A percentile compares a stretch with the other conserved stretches of the same genome.
Conservation (phyloP, 1,140 invertebrate genomes). For the Drosophila biarmipes region DNA sequence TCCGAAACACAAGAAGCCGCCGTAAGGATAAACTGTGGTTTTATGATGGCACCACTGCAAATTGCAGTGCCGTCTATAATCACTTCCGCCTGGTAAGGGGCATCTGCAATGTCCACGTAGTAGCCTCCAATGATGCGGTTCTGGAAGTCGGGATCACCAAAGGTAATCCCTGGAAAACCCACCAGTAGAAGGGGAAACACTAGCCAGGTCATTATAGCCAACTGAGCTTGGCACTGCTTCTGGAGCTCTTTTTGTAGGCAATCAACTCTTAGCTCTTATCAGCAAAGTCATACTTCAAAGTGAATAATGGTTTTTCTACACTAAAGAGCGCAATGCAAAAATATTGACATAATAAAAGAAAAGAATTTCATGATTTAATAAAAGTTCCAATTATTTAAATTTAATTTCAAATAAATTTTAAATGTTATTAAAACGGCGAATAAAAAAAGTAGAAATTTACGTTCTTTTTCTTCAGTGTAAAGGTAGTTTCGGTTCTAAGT, state of each 20-base stretch:
- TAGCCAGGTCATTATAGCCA: slow-evolving; percentile 1
- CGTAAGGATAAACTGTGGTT: not conserved
- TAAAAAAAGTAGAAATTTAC: too few species aligned
- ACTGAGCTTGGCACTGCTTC: not conserved
- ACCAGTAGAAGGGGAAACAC: slow-evolving; percentile 2
- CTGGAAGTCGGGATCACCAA: not conserved
- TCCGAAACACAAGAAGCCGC: slow-evolving; percentile 19
- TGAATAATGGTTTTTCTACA: not conserved
- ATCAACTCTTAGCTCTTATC: not conserved
- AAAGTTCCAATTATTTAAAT: too few species aligned
- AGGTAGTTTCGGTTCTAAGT: not conserved
- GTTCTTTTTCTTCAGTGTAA: too few species aligned
- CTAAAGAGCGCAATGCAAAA: too few species aligned
- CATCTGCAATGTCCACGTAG: slow-evolving; percentile 6
- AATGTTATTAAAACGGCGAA: too few species aligned
- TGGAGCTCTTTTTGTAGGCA: slow-evolving; percentile 7
- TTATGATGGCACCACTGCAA: slow-evolving; percentile 35
- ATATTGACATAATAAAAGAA: too few species aligned
- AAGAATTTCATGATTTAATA: too few species aligned
- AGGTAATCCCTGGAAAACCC: not conserved
- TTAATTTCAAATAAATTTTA: too few species aligned
- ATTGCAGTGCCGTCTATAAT: slow-evolving; percentile 2
- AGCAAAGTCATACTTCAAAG: slow-evolving; percentile 6
- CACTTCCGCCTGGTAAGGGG: slow-evolving; percentile 15
- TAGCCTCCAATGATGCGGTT: slow-evolving; percentile 16